Percentiles rank a stretch among this genome's conserved stretches.
Evolutionary conservation across 2,888 invertebrate genomes (phyloP).

Genomic region (Argyresthia goedartella): DNA sequence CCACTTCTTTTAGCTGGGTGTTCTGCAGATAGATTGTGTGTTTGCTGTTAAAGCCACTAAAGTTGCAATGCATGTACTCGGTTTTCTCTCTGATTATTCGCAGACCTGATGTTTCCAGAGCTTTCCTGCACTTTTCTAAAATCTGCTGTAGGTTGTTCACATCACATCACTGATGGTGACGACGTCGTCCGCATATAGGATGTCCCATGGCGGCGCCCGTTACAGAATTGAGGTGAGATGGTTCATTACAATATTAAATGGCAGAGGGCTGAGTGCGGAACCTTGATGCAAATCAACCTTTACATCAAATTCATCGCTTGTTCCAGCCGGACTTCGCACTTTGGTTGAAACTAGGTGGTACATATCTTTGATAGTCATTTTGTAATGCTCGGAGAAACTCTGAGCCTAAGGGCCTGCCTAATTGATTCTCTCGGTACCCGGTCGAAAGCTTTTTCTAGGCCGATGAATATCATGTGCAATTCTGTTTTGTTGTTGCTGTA

Average conservation of each 20-base stretch:
- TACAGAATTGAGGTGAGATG: background rate
- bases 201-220: background rate
- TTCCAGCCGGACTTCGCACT: background rate
- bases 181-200: background rate
- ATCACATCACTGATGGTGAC: background rate
- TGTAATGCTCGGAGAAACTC: background rate
- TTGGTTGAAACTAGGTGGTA: background rate
- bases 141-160: background rate
- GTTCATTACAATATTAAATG: background rate
- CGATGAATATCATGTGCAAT: conserved; percentile 1
- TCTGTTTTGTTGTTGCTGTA: conserved; percentile 1
- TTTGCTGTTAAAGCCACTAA: background rate
- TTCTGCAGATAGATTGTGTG: background rate
- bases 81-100: no score
- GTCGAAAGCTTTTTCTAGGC: conserved; percentile 1
- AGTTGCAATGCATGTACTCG: background rate
- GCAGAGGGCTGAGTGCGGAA: background rate
- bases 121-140: no score
- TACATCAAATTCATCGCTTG: background rate
- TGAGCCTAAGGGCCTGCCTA: conserved; percentile 2
- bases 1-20: background rate
- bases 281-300: background rate
- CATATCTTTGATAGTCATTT: background rate
- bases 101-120: no score
- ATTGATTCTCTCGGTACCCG: conserved; percentile 2